A percentile compares a stretch with the other conserved stretches of the same genome.
Evolutionary conservation across 1,140 invertebrate species (phyloP).

Genomic region (Eurosta solidaginis): DNA sequence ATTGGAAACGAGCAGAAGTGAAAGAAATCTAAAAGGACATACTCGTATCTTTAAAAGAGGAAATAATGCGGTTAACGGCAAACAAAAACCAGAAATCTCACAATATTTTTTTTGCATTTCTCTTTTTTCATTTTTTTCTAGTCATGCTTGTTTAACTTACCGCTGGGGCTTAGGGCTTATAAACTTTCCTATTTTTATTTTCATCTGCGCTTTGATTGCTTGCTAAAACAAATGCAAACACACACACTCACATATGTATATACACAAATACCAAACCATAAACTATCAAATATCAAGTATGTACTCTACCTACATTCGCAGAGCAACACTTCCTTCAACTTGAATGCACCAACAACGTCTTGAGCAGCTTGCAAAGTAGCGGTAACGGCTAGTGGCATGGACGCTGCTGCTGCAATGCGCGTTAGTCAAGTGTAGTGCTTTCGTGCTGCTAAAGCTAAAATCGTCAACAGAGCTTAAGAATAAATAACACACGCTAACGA

Average conservation of each 20-base stretch:
- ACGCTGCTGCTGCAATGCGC: neutral
- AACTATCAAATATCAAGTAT: neutral
- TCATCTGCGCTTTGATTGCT: neutral
- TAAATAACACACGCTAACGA: slow-evolving; percentile 24
- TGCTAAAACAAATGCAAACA: neutral
- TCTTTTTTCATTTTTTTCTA: too few species aligned
- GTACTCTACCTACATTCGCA: slow-evolving; percentile 10
- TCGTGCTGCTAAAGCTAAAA: too few species aligned
- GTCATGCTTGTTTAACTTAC: too few species aligned
- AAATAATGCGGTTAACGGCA: neutral
- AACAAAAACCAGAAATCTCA: neutral
- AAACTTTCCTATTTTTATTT: too few species aligned
- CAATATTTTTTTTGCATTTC: neutral
- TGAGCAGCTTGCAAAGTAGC: neutral
- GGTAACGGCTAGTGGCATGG: neutral
- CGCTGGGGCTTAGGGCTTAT: too few species aligned
- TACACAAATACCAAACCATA: too few species aligned
- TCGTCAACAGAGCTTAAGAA: neutral
- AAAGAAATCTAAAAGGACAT: neutral
- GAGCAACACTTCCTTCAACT: neutral
- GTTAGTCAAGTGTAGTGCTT: neutral
- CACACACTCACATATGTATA: too few species aligned
- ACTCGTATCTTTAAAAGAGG: neutral
- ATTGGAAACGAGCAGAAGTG: neutral
- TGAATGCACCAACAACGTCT: slow-evolving; percentile 1